These are phyloP conservation scores for Epiblema foenella DNA, from an alignment of 2,888 invertebrate genomes.

Conservation along the genomic window DNA sequence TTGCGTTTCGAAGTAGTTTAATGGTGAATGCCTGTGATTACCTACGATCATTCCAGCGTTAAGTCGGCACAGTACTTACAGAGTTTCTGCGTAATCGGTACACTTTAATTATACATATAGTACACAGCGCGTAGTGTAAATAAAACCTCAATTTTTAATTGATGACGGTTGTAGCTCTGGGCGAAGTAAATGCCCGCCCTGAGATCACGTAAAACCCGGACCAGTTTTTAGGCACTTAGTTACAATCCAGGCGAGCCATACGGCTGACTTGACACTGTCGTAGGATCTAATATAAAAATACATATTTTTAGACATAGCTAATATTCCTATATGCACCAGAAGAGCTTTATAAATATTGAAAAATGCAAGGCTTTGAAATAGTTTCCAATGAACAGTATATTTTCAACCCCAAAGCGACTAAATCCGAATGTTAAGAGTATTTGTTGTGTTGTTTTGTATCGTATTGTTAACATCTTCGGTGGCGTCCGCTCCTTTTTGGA, in stretches of 20 bases:
- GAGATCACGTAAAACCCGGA: too few relatives aligned
- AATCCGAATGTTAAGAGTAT: conserved; percentile 25
- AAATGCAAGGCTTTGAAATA: not conserved
- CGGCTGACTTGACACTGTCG: too few relatives aligned
- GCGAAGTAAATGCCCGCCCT: too few relatives aligned
- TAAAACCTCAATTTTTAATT: too few relatives aligned
- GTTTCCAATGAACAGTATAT: not conserved
- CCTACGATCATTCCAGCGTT: not conserved
- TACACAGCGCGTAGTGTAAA: too few relatives aligned
- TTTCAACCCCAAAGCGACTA: not conserved
- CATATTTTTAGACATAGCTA: too few relatives aligned
- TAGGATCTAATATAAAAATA: too few relatives aligned
- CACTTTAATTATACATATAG: too few relatives aligned
- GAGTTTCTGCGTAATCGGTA: not conserved
- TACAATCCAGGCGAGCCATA: too few relatives aligned
- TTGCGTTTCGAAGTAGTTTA: conserved; percentile 22
- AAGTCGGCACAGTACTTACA: not conserved
- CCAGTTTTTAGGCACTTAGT: too few relatives aligned
- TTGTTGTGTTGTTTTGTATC: too few relatives aligned
- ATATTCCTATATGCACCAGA: not conserved
- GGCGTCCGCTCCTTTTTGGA: conserved; percentile 47
- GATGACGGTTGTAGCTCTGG: too few relatives aligned
- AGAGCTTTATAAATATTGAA: not conserved
- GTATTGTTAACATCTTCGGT: conserved; percentile 37
- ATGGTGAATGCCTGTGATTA: not conserved